Base-by-base conservation (phyloP, 2,888 invertebrate genomes). In the Muschampia plurimacula region DNA sequence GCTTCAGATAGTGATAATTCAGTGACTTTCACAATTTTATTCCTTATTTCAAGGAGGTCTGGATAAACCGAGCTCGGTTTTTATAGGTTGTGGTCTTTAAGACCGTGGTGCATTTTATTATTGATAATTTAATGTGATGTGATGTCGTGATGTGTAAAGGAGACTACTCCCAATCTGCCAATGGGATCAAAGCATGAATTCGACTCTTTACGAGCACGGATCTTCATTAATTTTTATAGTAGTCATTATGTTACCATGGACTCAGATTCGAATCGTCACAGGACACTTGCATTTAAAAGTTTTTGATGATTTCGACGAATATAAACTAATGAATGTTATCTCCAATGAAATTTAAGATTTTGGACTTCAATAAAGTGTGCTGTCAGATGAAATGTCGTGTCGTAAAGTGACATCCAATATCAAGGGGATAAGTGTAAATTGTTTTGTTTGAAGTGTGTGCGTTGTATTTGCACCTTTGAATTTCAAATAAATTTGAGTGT, bases 201-300 rank as follows among this genome's bases (percentile, higher is more conserved):
- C 74, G 65, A 75, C 72, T 73, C 70, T 79, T 81, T 79, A 81
- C 78, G 79, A 78, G 72, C 60, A 41, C 74, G 66, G 63, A 63
- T 74, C 74, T 77, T 77, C 78, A 77, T 80, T 79, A 81, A 76
- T 76, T 79, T 80, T 81, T 80, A 80, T 77, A 75, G 76, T 69
- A 68, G 71, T 77, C 77, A 76, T 80, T 77, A 78, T 49, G 68
- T 72, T 69, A 66, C 67, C 76, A 75, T 72, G 74, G 74, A 62
- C 70, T 74, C 62, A 71, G 74, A 73, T 75, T 76, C 77, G 73
- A 75, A 77, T 75, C 76, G 77, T 76, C 74, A 73, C 76, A 70
- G 63, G 75, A 72, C 68, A 71, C 73, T 74, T 52, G 46, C 12
- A 46, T 59, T 46, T 59, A 55, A 62, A 12, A 28, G 28, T 60